A percentile compares a stretch with the other conserved stretches of the same genome.
Conservation (phyloP, 1,140 invertebrate genomes). For the silkworm (Bombyx mori) region DNA sequence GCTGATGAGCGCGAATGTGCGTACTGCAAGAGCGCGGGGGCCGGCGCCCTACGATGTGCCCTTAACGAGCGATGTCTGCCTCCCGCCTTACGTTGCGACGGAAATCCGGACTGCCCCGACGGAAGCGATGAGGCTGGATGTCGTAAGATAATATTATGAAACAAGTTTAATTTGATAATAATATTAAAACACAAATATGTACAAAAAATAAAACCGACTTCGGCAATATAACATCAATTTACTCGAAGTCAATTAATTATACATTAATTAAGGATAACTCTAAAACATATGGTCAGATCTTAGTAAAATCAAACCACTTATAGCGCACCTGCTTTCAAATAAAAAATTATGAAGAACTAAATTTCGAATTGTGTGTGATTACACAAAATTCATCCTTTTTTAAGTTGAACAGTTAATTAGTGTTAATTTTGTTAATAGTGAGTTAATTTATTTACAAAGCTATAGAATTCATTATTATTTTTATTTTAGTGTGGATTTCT, state of each 20-base stretch:
- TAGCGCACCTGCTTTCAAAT: too few relatives aligned
- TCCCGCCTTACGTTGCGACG: slow-evolving; percentile 82
- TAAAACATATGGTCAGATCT: too few relatives aligned
- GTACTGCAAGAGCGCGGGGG: slow-evolving; percentile 78
- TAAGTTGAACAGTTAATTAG: background rate
- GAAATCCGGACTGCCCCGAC: slow-evolving; percentile 85
- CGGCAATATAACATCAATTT: too few relatives aligned
- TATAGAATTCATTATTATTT: slow-evolving; percentile 6
- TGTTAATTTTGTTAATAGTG: background rate
- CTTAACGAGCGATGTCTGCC: slow-evolving; percentile 82
- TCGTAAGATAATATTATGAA: slow-evolving; percentile 72
- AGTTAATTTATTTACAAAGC: background rate
- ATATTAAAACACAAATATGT: too few relatives aligned
- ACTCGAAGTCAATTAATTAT: too few relatives aligned
- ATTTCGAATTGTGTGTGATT: too few relatives aligned
- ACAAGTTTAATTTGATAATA: too few relatives aligned
- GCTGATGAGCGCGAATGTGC: slow-evolving; percentile 84
- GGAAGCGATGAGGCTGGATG: slow-evolving; percentile 89
- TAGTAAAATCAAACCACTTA: too few relatives aligned
- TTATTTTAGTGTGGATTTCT: slow-evolving; percentile 78
- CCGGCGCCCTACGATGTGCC: slow-evolving; percentile 79
- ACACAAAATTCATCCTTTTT: too few relatives aligned
- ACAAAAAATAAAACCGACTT: too few relatives aligned
- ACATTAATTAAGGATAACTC: too few relatives aligned
- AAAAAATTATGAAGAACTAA: too few relatives aligned